Evolutionary conservation across 2,113 vertebrate genomes (phyloP).

Genomic region (Trogon melanurus): DNA sequence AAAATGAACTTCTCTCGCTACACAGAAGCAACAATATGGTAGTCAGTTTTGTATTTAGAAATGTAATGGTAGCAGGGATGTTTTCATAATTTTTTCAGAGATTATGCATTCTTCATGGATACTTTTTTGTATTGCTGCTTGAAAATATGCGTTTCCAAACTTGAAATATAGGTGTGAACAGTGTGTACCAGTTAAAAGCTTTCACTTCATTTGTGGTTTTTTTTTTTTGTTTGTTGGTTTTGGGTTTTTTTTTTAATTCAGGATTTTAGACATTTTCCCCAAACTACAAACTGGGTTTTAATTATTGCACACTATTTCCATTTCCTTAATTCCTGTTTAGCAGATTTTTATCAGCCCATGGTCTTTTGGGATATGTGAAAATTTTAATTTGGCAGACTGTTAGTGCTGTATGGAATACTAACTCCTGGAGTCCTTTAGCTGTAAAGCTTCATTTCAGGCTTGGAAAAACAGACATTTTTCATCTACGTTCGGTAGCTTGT

Average conservation of each 20-base stretch:
- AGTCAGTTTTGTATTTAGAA: constrained; percentile 99
- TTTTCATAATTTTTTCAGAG: constrained; percentile 97
- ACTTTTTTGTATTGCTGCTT: constrained; percentile 98
- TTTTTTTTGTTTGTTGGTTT: not conserved
- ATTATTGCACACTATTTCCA: constrained; percentile 58
- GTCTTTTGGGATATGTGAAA: constrained; percentile 50
- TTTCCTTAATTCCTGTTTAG: constrained; percentile 68
- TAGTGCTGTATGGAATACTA: constrained; percentile 69
- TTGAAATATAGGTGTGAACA: constrained; percentile 94
- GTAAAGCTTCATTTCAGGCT: constrained; percentile 68
- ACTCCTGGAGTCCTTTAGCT: constrained; percentile 68
- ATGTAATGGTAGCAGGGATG: constrained; percentile 98
- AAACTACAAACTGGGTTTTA: constrained; percentile 61
- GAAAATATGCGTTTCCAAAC: constrained; percentile 96
- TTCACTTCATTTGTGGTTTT: constrained; percentile 80
- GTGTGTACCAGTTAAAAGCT: constrained; percentile 87
- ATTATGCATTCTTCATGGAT: constrained; percentile 96
- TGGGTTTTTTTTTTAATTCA: constrained; percentile 69
- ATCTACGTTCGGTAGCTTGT: constrained; percentile 62
- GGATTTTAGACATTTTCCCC: constrained; percentile 66
- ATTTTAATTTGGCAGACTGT: constrained; percentile 57
- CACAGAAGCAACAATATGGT: constrained; percentile 99
- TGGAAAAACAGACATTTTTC: constrained; percentile 57
- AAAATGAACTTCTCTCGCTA: constrained; percentile 98
- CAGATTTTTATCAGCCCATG: constrained; percentile 60